phyloP scores from a whole-genome alignment of 30 jellyfish, hydroid and myxozoan species.

The Cassiopea andromeda region DNA sequence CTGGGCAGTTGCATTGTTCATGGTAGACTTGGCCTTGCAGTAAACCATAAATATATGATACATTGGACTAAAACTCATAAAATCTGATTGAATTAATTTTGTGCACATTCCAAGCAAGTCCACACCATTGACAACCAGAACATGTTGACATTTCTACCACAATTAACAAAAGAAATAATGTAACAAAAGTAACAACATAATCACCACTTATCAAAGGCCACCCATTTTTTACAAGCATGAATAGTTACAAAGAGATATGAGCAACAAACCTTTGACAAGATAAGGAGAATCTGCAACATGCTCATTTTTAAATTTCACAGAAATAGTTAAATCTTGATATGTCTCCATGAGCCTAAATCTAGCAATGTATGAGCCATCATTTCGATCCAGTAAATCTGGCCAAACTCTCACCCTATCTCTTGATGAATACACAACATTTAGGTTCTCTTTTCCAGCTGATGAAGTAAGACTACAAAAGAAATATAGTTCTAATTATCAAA shows the following conservation, averaged over 20 bases:
- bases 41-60: neutral
- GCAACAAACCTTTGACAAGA: slow-evolving; percentile 60
- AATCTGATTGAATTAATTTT: too few species aligned
- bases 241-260: too few species aligned
- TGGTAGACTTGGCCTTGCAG: slow-evolving; percentile 53
- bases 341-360: slow-evolving; percentile 80
- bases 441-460: slow-evolving; percentile 78
- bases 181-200: too few species aligned
- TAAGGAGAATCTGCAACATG: slow-evolving; percentile 88
- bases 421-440: slow-evolving; percentile 38
- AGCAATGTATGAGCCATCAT: slow-evolving; percentile 89
- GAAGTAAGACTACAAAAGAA: slow-evolving; percentile 61
- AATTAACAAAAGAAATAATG: too few species aligned
- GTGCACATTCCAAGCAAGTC: too few species aligned
- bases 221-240: too few species aligned
- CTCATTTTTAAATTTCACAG: slow-evolving; percentile 65
- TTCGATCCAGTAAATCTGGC: slow-evolving; percentile 86
- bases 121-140: too few species aligned
- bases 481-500: neutral
- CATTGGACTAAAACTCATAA: too few species aligned
- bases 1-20: slow-evolving; percentile 90
- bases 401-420: slow-evolving; percentile 61
- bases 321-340: slow-evolving; percentile 39
- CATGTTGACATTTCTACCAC: too few species aligned
- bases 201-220: too few species aligned